These are phyloP conservation scores for Aptenodytes patagonicus DNA, from an alignment of 2,113 vertebrate genomes.

Conservation along the genomic window DNA sequence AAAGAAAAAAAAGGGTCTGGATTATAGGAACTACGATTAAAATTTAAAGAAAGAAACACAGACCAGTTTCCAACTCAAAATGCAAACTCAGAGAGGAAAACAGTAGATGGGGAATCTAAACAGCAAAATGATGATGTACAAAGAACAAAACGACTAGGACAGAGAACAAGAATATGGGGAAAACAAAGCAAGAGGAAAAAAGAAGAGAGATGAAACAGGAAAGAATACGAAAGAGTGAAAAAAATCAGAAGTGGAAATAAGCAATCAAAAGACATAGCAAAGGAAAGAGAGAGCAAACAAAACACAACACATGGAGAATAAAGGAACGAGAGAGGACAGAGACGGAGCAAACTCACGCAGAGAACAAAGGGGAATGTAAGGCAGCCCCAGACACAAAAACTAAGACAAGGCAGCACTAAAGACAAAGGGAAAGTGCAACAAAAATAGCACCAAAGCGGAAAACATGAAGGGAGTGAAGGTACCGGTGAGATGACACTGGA, in stretches of 20 bases:
- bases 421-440: not conserved
- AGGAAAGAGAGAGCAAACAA: not conserved
- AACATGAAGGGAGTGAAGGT: not conserved
- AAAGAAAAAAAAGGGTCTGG: not conserved
- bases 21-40: not conserved
- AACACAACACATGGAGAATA: not conserved
- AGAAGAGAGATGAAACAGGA: not conserved
- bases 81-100: fast-evolving
- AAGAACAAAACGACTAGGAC: not conserved
- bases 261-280: not conserved
- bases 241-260: not conserved
- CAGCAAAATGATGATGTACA: not conserved
- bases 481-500: not conserved
- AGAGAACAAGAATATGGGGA: not conserved
- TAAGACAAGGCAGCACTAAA: not conserved
- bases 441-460: not conserved
- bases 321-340: not conserved
- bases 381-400: not conserved
- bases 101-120: not conserved
- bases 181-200: not conserved
- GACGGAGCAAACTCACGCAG: not conserved
- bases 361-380: not conserved
- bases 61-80: not conserved
- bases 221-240: not conserved
- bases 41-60: not conserved